Conservation (phyloP, 1,140 invertebrate genomes). For the Achatina immaculata region DNA sequence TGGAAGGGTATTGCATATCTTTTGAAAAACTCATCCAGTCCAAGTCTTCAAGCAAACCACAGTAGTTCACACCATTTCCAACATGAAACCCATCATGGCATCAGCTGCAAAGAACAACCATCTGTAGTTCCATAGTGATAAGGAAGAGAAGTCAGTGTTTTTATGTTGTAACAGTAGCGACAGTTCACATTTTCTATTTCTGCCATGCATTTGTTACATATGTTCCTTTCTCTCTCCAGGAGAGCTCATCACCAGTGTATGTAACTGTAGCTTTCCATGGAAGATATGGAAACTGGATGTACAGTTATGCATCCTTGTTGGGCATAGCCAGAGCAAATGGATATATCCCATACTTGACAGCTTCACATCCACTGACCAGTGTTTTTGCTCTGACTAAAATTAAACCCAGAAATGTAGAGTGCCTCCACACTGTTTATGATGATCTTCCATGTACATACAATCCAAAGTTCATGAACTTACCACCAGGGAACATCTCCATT, state of each 20-base stretch:
- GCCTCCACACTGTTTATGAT: conserved; percentile 16
- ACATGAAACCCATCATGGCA: too few species aligned
- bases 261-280: conserved; percentile 22
- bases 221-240: conserved; percentile 8
- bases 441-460: conserved; percentile 22
- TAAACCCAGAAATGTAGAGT: not conserved
- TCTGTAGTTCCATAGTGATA: too few species aligned
- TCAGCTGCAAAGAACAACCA: too few species aligned
- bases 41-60: too few species aligned
- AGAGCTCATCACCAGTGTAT: conserved; percentile 16
- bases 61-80: too few species aligned
- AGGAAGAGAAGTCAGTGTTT: too few species aligned
- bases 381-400: conserved; percentile 4
- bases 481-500: conserved; percentile 24
- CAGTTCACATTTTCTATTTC: too few species aligned
- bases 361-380: conserved; percentile 5
- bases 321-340: conserved; percentile 35
- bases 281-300: conserved; percentile 35
- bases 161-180: too few species aligned
- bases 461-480: conserved; percentile 19
- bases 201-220: too few species aligned
- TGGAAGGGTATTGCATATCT: too few species aligned
- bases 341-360: conserved; percentile 15
- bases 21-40: too few species aligned
- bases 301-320: conserved; percentile 25